Evolutionary conservation across 2,888 invertebrate species (phyloP), one percentile per base, ranked within the genome.

Genomic region (Alsophila aescularia): DNA sequence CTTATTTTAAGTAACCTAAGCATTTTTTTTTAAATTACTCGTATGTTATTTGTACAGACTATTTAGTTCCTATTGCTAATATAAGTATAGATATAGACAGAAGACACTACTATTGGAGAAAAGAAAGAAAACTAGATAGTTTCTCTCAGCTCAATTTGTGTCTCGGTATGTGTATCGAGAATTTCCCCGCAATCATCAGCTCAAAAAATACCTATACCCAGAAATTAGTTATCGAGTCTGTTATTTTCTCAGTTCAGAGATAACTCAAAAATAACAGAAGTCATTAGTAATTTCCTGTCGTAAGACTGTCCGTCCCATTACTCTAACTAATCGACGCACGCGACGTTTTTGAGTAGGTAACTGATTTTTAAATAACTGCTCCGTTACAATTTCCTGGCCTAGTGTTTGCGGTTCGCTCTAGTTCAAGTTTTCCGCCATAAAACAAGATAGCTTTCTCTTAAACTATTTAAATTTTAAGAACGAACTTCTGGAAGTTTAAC

Each of bases 251-350:
- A 10, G 29, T n/a, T 4, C n/a, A n/a, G 29, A 29, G 1, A 29
- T n/a, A 29, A n/a, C 29, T 29, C 29, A n/a, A 8, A 29, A n/a
- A 1, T 40, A 37, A 43, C 37, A 49, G 15, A 39, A 44, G 40
- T 31, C 39, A 44, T 44, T 50, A 49, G 44, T 47, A 32, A 42
- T 54, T 43, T 49, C 40, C 41, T 31, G 40, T 44, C 43, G 45
- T 52, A 41, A 32, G 10, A 27, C 29, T 44, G 24, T 21, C 37
- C 32, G 35, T n/a, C 39, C 29, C 41, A 37, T 53, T 47, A 45
- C n/a, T n/a, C n/a, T 35, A 47, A 40, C 40, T 24, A 5, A 24
- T 15, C 40, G 40, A 24, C 29, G 31, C n/a, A 31, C 14, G 41
- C 15, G 36, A n/a, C 42, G 48, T 37, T 42, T 53, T 48, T 42